Evolutionary conservation across 2,113 vertebrate species (phyloP).

Genomic region (Ochotona curzoniae): DNA sequence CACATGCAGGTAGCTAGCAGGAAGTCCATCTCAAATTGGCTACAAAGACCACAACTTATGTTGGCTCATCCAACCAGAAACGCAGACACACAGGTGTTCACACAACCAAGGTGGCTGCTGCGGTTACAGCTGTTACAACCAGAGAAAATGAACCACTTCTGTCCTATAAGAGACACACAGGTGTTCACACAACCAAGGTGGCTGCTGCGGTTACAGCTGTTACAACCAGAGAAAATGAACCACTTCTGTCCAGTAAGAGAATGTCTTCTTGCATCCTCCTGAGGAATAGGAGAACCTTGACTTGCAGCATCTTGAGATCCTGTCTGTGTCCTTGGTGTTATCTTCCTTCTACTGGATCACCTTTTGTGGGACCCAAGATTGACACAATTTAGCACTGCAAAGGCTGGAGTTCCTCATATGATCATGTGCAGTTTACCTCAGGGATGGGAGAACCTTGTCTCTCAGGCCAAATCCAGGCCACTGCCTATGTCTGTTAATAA

Average conservation of each 20-base stretch:
- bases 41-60: not conserved
- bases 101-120: too few species aligned
- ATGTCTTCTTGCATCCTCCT: not conserved
- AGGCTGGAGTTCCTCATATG: not conserved
- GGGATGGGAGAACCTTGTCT: not conserved
- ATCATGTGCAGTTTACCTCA: not conserved
- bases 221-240: too few species aligned
- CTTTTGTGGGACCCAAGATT: not conserved
- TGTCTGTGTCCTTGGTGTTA: fast-evolving
- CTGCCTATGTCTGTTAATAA: not conserved
- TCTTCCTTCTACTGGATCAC: not conserved
- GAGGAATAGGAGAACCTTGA: not conserved
- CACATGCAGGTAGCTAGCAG: not conserved
- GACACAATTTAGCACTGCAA: not conserved
- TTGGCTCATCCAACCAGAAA: not conserved
- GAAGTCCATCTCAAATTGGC: not conserved
- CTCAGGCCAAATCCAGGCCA: not conserved
- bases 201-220: too few species aligned
- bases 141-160: too few species aligned
- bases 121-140: too few species aligned
- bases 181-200: too few species aligned
- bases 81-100: too few species aligned
- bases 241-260: not conserved
- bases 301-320: not conserved
- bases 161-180: not conserved